These are phyloP conservation scores for Chelonoidis abingdonii DNA, from an alignment of 2,113 vertebrate species.

Conservation along the genomic window DNA sequence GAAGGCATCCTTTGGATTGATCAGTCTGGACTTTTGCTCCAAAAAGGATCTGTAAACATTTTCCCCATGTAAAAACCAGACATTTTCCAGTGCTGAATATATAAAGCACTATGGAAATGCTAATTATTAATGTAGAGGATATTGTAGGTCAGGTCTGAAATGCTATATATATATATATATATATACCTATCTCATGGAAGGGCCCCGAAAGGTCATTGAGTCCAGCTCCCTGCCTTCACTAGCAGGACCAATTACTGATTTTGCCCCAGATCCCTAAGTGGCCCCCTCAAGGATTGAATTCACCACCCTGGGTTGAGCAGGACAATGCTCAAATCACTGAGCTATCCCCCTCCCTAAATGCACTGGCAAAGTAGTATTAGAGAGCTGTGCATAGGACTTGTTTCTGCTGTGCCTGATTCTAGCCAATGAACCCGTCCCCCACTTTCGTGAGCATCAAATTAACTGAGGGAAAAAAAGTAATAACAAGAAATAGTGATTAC, in stretches of 20 bases:
- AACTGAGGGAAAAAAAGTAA: background rate
- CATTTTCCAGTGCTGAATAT: background rate
- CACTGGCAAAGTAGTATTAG: background rate
- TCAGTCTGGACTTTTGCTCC: background rate
- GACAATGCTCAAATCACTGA: no score
- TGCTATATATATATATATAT: no score
- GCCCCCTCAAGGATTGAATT: no score
- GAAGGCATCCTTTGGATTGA: background rate
- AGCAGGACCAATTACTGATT: no score
- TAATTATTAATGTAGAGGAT: background rate
- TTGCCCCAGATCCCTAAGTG: no score
- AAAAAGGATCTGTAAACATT: background rate
- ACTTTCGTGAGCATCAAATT: background rate
- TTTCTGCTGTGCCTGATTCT: background rate
- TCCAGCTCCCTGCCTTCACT: no score
- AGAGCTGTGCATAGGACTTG: background rate
- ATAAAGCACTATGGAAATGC: background rate
- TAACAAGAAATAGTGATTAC: background rate
- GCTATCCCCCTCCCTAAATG: no score
- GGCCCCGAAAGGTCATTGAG: no score
- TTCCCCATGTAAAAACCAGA: background rate
- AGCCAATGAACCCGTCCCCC: rapidly evolving
- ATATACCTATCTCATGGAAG: no score
- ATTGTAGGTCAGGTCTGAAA: background rate
- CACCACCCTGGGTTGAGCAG: no score